Base-by-base conservation (phyloP, 2,888 invertebrate species). In the Ichneumoninae sp. region DNA sequence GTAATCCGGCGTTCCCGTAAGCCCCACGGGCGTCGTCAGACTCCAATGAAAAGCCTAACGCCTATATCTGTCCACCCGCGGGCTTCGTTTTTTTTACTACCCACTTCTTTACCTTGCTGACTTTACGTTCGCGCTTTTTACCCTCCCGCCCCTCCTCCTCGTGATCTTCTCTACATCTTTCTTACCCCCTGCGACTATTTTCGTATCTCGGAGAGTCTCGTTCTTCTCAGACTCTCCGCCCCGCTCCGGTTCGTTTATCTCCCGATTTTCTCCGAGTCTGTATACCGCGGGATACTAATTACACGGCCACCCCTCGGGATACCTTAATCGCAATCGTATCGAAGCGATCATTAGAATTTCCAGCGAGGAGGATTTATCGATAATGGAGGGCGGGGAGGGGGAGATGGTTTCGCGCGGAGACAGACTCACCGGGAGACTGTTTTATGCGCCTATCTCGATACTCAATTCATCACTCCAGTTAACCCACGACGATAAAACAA, bases 21-120 rank as follows among this genome's bases (percentile, higher is more conserved):
- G 90, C 91, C 90, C 89, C 90, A 89, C 91, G 90, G 91, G 90
- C 90, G 86, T 91, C 91, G 91, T 91, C 92, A 90, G 90, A 89
- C 88, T 88, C 90, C 91, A 92, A 90, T 91, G 91, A 90, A 90
- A 90, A 91, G 89, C 90, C 90, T 91, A 91, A 92, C 90, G 89
- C 90, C 88, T 90, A 88, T 86, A 89, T 89, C 88, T 81, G 80
- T 77, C 83, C 76, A 69, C 84, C 74, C 71, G 66, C 19, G 78
- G 84, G 72, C 65, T 71, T 71, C 33, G 33, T 82, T 83, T 8
- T 74, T 70, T 78, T 71, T 84, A 30, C 26, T 44, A 22, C 16
- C 47, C 22, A 33, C 22, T 44, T n/a, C 71, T 44, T 30, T 65
- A 22, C 72, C 40, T 26, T 65, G 66, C 74, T 65, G 54, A 82